A percentile compares a stretch with the other conserved stretches of the same genome.
Evolutionary conservation across 2,888 invertebrate genomes (phyloP).

Genomic region (Malthinus flaveolus): DNA sequence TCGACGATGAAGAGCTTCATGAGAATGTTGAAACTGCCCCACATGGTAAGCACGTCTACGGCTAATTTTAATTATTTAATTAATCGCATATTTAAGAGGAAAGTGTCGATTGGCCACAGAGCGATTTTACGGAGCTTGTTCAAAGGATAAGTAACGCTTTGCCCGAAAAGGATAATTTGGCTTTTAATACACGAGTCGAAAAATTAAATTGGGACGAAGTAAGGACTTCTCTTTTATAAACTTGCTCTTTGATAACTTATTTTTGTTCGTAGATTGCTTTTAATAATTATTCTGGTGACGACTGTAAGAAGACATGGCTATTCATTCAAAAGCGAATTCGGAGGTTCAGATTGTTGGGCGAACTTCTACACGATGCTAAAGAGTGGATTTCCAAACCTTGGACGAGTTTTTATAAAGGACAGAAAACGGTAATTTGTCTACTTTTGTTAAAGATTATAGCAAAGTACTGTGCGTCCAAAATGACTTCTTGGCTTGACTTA

Average conservation of each 20-base stretch:
- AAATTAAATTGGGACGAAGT: slow-evolving; percentile 57
- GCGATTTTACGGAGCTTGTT: slow-evolving; percentile 53
- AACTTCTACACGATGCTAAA: slow-evolving; percentile 56
- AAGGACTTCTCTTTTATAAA: slow-evolving; percentile 26
- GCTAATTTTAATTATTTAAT: neutral
- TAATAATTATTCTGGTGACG: slow-evolving; percentile 53
- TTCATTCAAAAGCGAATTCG: slow-evolving; percentile 54
- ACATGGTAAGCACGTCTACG: neutral
- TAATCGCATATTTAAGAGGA: slow-evolving; percentile 15
- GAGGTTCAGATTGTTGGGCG: slow-evolving; percentile 55
- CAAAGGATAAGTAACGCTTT: slow-evolving; percentile 51
- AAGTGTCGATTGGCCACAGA: slow-evolving; percentile 48
- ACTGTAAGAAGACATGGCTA: slow-evolving; percentile 58
- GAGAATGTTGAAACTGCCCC: neutral
- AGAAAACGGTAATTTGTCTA: slow-evolving; percentile 39
- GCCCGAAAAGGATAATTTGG: slow-evolving; percentile 55
- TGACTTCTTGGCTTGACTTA: too few relatives aligned
- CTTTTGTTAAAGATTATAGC: too few relatives aligned
- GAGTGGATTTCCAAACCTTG: slow-evolving; percentile 55
- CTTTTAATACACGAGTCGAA: slow-evolving; percentile 52
- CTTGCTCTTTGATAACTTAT: neutral
- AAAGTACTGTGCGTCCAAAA: too few relatives aligned
- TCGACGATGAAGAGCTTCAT: neutral
- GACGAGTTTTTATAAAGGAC: slow-evolving; percentile 50
- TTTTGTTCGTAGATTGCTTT: slow-evolving; percentile 52